Percentiles rank a stretch among this genome's conserved stretches.
Evolutionary conservation across 1,140 invertebrate species (phyloP).

Genomic region (Lepidurus apus): DNA sequence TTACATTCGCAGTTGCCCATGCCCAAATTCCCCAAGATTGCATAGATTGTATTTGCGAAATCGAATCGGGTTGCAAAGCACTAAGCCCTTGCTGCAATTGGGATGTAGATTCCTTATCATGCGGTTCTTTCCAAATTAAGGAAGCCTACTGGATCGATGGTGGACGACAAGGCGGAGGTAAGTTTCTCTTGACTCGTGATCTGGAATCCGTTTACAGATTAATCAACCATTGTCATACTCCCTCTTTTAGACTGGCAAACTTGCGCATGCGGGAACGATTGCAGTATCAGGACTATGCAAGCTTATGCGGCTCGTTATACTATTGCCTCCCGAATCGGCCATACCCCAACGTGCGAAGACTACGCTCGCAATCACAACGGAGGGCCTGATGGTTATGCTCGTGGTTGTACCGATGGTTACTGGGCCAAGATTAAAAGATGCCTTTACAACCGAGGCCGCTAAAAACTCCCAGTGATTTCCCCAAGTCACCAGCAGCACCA

Average conservation of each 20-base stretch:
- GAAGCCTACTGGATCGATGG: neutral
- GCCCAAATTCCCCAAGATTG: neutral
- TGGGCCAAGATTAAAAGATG: constrained; percentile 17
- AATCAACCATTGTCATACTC: neutral
- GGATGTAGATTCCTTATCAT: neutral
- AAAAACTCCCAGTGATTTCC: neutral
- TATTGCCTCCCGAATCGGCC: neutral
- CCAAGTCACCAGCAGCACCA: neutral
- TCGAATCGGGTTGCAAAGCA: neutral
- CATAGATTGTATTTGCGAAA: neutral
- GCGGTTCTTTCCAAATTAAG: neutral
- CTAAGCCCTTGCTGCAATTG: neutral
- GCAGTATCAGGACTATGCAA: constrained; percentile 10
- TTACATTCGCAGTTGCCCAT: neutral
- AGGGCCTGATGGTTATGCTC: neutral
- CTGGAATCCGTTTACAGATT: neutral
- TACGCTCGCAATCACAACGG: constrained; percentile 25
- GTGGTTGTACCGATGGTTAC: neutral
- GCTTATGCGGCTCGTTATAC: constrained; percentile 14
- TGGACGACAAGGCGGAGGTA: neutral
- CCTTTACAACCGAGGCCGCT: neutral
- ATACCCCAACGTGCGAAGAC: constrained; percentile 22
- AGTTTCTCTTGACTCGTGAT: neutral
- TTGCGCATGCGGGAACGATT: neutral
- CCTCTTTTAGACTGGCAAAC: neutral